Evolutionary conservation across 2,113 vertebrate species (phyloP), one percentile per base, ranked within the genome.

Genomic region (Neogobius melanostomus): DNA sequence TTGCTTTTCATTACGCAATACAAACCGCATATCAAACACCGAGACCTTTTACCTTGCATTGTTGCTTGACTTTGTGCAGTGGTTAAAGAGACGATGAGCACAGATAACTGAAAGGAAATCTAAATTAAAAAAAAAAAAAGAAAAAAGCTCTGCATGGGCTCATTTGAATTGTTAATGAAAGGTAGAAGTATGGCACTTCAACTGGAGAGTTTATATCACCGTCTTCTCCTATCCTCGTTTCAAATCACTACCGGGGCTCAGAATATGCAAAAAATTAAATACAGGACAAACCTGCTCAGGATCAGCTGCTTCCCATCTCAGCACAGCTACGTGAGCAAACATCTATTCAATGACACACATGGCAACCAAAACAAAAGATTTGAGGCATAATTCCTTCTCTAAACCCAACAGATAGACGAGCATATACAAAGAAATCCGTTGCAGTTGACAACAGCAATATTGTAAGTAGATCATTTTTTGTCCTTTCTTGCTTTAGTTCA

Each of bases 191-290:
- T 36, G 28, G 1, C 28, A 36, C 3, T 36, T 36, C 28, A 36
- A 36, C 28, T 36, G 28, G 4, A 5, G 28, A 36, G 28, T 36
- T 36, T 36, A 36, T 36, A 36, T 36, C 28, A 2, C 28, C 3
- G 4, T 36, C 2, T 36, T 36, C 2, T 1, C 21, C 28, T 36
- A 36, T 36, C 2, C 28, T 36, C 28, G 3, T 36, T 36, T 36
- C 28, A 36, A 36, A 2, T 36, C 28, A 36, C 3, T 36, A 36
- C 28, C 28, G 28, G 17, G 51, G 15, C 51, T 53, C 6, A 53
- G n/a, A 53, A 43, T 46, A n/a, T 74, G 53, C 53, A 1, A 80
- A 64, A 59, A 52, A 59, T 68, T 36, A 50, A 65, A 53, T 79
- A 45, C 54, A 63, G 28, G 51, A 63, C 11, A 63, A 53, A 77